Conservation (phyloP, 2,888 invertebrate genomes). For the Tolmerus cingulatus region DNA sequence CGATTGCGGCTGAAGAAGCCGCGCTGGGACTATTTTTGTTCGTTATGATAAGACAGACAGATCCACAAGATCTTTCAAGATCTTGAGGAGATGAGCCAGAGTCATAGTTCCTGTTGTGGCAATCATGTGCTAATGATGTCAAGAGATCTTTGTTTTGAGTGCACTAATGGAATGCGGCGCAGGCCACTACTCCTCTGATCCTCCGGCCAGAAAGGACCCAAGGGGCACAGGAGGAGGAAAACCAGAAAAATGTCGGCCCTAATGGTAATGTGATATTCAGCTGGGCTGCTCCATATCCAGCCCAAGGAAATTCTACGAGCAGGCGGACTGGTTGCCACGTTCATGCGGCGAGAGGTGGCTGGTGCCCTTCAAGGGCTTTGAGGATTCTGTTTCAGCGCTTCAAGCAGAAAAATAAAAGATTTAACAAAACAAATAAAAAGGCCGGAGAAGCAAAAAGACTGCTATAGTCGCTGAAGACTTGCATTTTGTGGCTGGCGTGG, state of each 20-base stretch:
- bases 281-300: not conserved
- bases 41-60: not conserved
- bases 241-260: constrained; percentile 37
- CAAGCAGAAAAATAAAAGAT: not conserved
- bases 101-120: constrained; percentile 14
- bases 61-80: not conserved
- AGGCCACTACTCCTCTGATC: constrained; percentile 29
- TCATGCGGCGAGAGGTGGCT: constrained; percentile 8
- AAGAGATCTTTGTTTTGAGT: constrained; percentile 34
- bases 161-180: constrained; percentile 32
- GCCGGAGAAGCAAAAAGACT: not conserved
- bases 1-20: not conserved
- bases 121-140: constrained; percentile 37
- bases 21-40: not conserved
- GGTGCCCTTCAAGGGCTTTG: constrained; percentile 38
- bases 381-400: constrained; percentile 24
- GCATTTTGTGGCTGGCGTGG: constrained; percentile 25
- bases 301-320: not conserved
- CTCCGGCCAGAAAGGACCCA: constrained; percentile 1
- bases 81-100: not conserved
- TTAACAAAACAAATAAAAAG: not conserved
- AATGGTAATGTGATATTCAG: constrained; percentile 34
- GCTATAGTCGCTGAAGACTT: not conserved
- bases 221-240: not conserved
- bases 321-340: not conserved